Evolutionary conservation across 2,888 invertebrate species (phyloP).

Genomic region (Magallana nippona): DNA sequence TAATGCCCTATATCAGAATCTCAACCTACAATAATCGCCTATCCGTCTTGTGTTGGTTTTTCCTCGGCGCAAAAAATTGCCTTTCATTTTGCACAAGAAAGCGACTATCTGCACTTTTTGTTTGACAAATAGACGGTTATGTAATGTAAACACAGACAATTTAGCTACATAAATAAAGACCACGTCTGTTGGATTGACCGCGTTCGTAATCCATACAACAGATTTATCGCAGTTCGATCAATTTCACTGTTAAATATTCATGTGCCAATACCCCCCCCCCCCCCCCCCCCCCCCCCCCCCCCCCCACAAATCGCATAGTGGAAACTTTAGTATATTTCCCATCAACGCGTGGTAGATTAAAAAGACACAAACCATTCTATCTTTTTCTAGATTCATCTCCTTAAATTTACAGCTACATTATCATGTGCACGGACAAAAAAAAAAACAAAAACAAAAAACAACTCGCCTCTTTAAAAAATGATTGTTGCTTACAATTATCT

Average conservation of each 20-base stretch:
- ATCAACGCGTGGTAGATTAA: no score
- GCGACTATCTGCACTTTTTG: neutral
- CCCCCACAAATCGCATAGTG: no score
- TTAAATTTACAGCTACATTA: no score
- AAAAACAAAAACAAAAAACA: no score
- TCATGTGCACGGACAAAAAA: no score
- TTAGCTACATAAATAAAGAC: neutral
- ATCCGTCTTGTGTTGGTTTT: neutral
- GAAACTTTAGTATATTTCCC: no score
- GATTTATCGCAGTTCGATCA: neutral
- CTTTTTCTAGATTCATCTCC: no score
- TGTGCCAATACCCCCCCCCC: no score
- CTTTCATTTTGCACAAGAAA: constrained; percentile 2
- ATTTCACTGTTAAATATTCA: neutral
- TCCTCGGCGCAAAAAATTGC: neutral
- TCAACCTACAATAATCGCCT: neutral
- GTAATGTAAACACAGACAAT: constrained; percentile 24
- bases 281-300: no score
- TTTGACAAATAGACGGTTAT: constrained; percentile 14
- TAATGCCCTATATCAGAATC: neutral
- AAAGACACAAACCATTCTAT: no score
- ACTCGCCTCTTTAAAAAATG: no score
- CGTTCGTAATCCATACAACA: neutral
- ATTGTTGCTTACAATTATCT: no score
- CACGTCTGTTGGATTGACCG: neutral